Base-by-base conservation (phyloP, 2,888 invertebrate species). In the Nemotelus nigrinus region DNA sequence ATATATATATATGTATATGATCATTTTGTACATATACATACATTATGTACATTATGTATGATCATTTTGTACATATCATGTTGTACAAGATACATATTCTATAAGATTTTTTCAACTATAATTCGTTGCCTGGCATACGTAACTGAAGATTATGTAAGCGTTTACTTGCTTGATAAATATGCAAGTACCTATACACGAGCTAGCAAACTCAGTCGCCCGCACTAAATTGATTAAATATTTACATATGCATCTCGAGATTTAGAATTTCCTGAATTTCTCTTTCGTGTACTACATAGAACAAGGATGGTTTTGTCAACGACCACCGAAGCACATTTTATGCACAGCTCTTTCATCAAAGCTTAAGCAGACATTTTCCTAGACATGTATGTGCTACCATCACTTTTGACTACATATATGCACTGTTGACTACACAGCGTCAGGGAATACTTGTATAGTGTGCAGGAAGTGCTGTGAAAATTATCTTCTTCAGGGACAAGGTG, bases 221-320 rank as follows among this genome's bases (percentile, higher is more conserved):
- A 74, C 74, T 74, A 74, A 74, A 74, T 45, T 63, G 74, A 74
- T 74, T 74, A 74, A 74, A 74, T 60, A 74, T 74, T 74, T 74
- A 74, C 74, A 74, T 63, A 74, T 74, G 74, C 74, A 74, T 74
- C 74, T 74, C 65, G 65, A 53, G 65, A 65, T 76, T 76, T 64
- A 45, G 65, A 75, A 76, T 76, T 76, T 63, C 65, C 76, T 6
- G 53, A 47, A 76, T 76, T 76, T 64, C 65, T 76, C 55, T 45
- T 64, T 43, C 63, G 47, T 72, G 60, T 72, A 57, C 58, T 53
- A 55, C 70, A 55, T 53, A 70, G 55, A 53, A 70, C 70, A 55
- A 70, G 55, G 53, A 70, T 55, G 55, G 70, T 44, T 41, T 60
- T 60, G 60, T 60, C 41, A 43, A 39, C 39, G 25, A 43, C 25